Base-by-base conservation (phyloP, 2,888 invertebrate species). In the Bruchidius siliquastri region DNA sequence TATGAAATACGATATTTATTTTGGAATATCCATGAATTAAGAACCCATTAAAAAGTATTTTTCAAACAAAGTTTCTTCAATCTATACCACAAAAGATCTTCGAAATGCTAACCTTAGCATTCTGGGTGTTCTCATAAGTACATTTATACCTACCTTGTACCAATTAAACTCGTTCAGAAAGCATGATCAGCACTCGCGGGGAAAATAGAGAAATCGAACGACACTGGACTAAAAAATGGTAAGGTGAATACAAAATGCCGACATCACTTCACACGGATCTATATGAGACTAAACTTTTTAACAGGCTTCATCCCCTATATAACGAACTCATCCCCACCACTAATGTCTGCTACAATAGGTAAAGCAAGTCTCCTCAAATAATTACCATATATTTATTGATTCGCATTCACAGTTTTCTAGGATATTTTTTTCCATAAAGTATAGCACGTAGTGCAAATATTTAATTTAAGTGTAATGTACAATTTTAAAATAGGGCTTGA, bases 261-360 rank as follows among this genome's bases (percentile, higher is more conserved):
- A 26, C 8, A 26, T 26, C 49, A 13, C 49, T 49, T 13, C 18
- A 18, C 49, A 13, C 49, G 70, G 72, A 75, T 74, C 72, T 74
- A 74, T 74, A 76, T 76, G 75, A 73, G 74, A 77, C 80, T 82
- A 77, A 79, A 76, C 77, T 78, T 82, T 82, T 83, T 82, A 79
- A 81, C 77, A 80, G 83, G 84, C 82, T 84, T 83, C 84, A 82
- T 84, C 83, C 82, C 82, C 80, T 84, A 79, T 84, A 84, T 85
- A 85, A 82, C 76, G 81, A 78, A 49, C 73, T 78, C 78, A 80
- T 79, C 83, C 84, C 83, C 84, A 78, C 83, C 78, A 78, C 75
- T 67, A 70, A 72, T 72, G 68, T 70, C 74, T 72, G 71, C 72
- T 79, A 75, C 77, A 18, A 49, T 8, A 49, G 68, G 21, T 68